Conservation (phyloP, 2,113 vertebrate genomes). For the Catharus bicknelli region DNA sequence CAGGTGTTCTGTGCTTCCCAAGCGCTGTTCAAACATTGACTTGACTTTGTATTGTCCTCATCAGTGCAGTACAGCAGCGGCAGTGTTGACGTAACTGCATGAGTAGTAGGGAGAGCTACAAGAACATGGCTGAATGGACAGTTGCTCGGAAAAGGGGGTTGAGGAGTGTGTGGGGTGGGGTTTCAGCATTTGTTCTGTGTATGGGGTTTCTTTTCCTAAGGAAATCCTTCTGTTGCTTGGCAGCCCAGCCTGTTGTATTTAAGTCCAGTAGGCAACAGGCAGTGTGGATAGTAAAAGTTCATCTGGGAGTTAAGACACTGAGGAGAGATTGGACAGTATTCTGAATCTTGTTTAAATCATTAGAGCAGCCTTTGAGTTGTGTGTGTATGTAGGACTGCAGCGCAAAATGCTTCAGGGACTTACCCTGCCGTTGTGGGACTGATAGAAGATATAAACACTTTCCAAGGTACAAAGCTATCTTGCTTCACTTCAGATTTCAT, state of each 20-base stretch:
- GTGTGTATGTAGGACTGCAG: neutral
- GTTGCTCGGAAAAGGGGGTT: neutral
- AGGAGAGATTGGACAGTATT: neutral
- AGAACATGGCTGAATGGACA: neutral
- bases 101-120: neutral
- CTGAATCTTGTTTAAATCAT: neutral
- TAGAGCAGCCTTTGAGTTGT: neutral
- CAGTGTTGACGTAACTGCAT: neutral
- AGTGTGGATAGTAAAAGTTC: neutral
- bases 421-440: neutral
- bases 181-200: neutral
- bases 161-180: neutral
- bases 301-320: neutral
- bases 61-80: neutral
- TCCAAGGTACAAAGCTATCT: neutral
- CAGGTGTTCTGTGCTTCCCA: neutral
- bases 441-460: fast-evolving
- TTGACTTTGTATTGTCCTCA: conserved; percentile 7
- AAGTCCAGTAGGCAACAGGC: neutral
- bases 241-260: neutral
- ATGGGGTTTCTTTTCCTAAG: fast-evolving
- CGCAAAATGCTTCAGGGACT: fast-evolving
- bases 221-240: neutral
- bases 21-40: neutral
- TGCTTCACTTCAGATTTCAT: neutral